These are phyloP conservation scores for Sebastes itinus DNA, from an alignment of 2,797 vertebrate genomes.

Conservation along the genomic window DNA sequence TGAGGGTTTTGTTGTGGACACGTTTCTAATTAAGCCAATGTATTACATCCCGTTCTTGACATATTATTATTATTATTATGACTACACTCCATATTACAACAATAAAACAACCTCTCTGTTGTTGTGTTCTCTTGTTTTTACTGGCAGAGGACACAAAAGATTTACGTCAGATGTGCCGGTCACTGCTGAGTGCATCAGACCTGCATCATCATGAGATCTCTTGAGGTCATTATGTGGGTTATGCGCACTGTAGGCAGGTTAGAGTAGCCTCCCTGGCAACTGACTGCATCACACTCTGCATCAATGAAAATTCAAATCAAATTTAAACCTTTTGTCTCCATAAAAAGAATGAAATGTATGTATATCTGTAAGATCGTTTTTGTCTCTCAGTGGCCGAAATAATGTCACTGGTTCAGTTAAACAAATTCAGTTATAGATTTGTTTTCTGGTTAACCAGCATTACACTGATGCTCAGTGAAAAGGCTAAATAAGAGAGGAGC, in stretches of 20 bases:
- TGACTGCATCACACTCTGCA: background rate
- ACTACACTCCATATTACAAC: background rate
- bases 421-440: background rate
- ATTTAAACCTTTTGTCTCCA: background rate
- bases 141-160: background rate
- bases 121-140: background rate
- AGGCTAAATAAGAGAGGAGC: background rate
- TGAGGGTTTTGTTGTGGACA: background rate
- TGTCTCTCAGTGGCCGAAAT: background rate
- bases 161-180: background rate
- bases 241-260: background rate
- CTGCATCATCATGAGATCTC: slow-evolving; percentile 27
- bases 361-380: background rate
- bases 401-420: background rate
- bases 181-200: background rate
- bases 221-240: slow-evolving; percentile 22
- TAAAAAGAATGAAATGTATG: background rate
- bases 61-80: background rate
- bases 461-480: background rate
- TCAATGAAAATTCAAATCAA: background rate
- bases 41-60: background rate
- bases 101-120: background rate
- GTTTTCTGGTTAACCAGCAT: background rate
- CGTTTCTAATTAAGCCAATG: background rate
- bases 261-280: background rate